Conservation (phyloP, 2,113 vertebrate species). For the Notarius quadriscutis region DNA sequence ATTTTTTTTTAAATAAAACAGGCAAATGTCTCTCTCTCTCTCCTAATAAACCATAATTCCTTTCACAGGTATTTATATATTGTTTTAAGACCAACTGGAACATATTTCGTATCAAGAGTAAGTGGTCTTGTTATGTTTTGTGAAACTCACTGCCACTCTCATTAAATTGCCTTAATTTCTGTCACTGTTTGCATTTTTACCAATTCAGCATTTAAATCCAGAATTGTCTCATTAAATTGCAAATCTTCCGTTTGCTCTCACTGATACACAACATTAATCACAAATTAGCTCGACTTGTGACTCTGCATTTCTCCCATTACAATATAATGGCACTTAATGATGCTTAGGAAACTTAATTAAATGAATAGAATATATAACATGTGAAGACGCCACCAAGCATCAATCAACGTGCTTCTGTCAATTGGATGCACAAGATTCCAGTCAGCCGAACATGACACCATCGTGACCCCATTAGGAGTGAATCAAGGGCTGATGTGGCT, state of each 20-base stretch:
- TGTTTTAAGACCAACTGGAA: conserved; percentile 74
- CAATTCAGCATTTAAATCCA: conserved; percentile 91
- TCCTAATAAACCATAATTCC: conserved; percentile 81
- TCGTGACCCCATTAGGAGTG: conserved; percentile 74
- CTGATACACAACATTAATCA: conserved; percentile 99
- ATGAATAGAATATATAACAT: conserved; percentile 78
- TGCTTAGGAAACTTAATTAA: conserved; percentile 85
- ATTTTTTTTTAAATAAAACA: conserved; percentile 72
- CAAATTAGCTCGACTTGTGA: conserved; percentile 96
- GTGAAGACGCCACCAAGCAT: conserved; percentile 69
- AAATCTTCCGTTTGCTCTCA: conserved; percentile 92
- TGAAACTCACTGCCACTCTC: conserved; percentile 42
- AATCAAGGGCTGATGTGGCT: conserved; percentile 74
- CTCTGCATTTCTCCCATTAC: conserved; percentile 94
- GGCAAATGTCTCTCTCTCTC: conserved; percentile 69
- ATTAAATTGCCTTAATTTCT: conserved; percentile 74
- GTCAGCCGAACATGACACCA: conserved; percentile 66
- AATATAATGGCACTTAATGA: conserved; percentile 99
- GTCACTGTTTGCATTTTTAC: conserved; percentile 69
- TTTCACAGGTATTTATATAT: conserved; percentile 75
- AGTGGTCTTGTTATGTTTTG: conserved; percentile 51
- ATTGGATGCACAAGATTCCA: conserved; percentile 58
- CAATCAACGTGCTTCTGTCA: conserved; percentile 77
- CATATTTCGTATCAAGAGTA: conserved; percentile 63
- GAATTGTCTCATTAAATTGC: conserved; percentile 90